phyloP scores from a whole-genome alignment of 2,888 invertebrate genomes.

The Strigamia crassipes region DNA sequence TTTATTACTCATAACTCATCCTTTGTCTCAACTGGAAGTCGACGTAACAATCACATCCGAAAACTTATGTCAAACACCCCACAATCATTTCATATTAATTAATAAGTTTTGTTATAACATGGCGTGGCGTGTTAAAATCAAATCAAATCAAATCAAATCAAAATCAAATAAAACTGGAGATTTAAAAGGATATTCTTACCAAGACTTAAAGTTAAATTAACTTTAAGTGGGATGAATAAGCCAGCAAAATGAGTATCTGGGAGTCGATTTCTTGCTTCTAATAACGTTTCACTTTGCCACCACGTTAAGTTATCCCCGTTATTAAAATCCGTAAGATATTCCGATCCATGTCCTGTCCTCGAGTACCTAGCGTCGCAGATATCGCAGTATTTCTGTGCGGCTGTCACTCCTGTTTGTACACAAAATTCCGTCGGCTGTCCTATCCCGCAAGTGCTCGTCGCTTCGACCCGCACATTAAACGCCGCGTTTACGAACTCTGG shows the following conservation, averaged over 20 bases:
- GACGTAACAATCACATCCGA: background rate
- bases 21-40: background rate
- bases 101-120: too few species aligned
- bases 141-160: background rate
- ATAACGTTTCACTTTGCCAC: conserved; percentile 99
- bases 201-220: conserved; percentile 87
- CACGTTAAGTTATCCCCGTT: conserved; percentile 88
- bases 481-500: conserved; percentile 97
- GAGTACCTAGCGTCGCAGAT: conserved; percentile 69
- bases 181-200: conserved; percentile 64
- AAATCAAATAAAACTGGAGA: too few species aligned
- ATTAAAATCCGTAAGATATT: conserved; percentile 87
- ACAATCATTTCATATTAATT: too few species aligned
- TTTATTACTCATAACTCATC: background rate
- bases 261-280: conserved; percentile 80
- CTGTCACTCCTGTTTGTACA: conserved; percentile 80
- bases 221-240: conserved; percentile 62
- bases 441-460: conserved; percentile 91
- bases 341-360: conserved; percentile 69
- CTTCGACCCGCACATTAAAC: conserved; percentile 83
- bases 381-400: conserved; percentile 75
- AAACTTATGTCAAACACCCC: background rate
- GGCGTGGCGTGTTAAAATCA: too few species aligned
- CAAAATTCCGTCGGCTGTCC: conserved; percentile 77
- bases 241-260: conserved; percentile 64